These are phyloP conservation scores for Hormiphora californensis DNA, from an alignment of 37 sponge, comb jelly and placozoan species.

Conservation along the genomic window DNA sequence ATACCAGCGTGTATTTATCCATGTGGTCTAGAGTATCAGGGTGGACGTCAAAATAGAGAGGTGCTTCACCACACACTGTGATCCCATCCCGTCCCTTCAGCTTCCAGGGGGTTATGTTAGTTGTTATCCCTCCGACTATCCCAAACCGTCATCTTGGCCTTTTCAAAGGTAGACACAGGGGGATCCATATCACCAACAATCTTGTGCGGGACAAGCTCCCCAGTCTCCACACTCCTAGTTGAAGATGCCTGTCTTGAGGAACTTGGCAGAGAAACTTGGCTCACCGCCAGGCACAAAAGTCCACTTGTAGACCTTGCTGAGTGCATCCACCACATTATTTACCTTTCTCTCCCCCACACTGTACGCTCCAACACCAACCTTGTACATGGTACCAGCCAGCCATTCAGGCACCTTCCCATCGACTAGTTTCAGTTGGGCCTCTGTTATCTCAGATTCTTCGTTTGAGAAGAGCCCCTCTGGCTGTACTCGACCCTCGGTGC, in stretches of 20 bases:
- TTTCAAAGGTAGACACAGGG: neutral
- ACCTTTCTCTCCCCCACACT: neutral
- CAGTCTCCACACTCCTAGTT: neutral
- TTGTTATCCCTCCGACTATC: neutral
- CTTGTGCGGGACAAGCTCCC: neutral
- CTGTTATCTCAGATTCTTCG: neutral
- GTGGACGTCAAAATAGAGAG: neutral
- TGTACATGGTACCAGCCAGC: conserved; percentile 23
- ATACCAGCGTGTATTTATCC: neutral
- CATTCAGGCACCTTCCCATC: neutral
- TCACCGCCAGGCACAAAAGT: neutral
- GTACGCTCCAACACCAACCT: neutral
- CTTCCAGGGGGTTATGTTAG: conserved; percentile 20
- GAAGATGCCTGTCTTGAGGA: conserved; percentile 8
- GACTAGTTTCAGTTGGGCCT: neutral
- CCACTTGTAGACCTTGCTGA: conserved; percentile 12
- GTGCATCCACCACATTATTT: neutral
- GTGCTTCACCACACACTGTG: neutral
- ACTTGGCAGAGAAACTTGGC: neutral
- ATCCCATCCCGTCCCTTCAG: neutral
- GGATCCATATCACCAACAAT: neutral
- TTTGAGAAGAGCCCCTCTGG: neutral
- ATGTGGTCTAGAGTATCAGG: neutral
- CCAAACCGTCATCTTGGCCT: neutral
- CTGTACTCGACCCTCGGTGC: neutral